Evolutionary conservation across 2,797 vertebrate genomes (phyloP).

Genomic region (Taenioides sp.): DNA sequence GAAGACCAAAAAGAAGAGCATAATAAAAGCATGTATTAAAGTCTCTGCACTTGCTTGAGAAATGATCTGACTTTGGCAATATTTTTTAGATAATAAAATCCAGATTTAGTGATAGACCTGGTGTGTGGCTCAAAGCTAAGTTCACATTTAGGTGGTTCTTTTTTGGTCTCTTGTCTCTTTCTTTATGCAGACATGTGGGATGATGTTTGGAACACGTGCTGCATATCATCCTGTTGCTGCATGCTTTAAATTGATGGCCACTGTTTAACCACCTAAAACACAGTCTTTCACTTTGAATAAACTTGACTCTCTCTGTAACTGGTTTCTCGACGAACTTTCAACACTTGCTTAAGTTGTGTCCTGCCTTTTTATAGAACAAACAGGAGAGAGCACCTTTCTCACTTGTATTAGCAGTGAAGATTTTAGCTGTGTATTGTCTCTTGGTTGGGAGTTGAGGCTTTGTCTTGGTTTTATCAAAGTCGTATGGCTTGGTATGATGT

Average conservation of each 20-base stretch:
- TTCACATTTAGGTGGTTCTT: neutral
- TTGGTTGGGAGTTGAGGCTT: neutral
- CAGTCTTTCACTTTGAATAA: constrained; percentile 22
- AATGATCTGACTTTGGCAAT: too few relatives aligned
- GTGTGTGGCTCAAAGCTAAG: too few relatives aligned
- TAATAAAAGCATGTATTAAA: too few relatives aligned
- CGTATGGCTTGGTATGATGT: too few relatives aligned
- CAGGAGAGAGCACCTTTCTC: neutral
- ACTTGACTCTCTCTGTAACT: constrained; percentile 21
- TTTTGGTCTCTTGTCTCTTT: neutral
- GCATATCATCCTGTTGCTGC: constrained; percentile 18
- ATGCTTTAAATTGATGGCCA: constrained; percentile 32
- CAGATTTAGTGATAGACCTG: too few relatives aligned
- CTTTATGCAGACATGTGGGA: constrained; percentile 34
- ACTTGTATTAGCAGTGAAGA: neutral
- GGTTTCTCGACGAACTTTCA: neutral
- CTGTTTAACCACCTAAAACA: constrained; percentile 33
- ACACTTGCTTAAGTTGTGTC: neutral
- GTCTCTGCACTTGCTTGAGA: too few relatives aligned
- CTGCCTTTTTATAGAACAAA: neutral
- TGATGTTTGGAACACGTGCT: constrained; percentile 23
- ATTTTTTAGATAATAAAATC: too few relatives aligned
- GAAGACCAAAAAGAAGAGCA: too few relatives aligned
- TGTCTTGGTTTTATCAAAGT: neutral
- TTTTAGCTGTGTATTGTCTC: neutral